These are phyloP conservation scores for Zhuqinia jingwanae DNA, from an alignment of 2,888 invertebrate species.

Conservation along the genomic window DNA sequence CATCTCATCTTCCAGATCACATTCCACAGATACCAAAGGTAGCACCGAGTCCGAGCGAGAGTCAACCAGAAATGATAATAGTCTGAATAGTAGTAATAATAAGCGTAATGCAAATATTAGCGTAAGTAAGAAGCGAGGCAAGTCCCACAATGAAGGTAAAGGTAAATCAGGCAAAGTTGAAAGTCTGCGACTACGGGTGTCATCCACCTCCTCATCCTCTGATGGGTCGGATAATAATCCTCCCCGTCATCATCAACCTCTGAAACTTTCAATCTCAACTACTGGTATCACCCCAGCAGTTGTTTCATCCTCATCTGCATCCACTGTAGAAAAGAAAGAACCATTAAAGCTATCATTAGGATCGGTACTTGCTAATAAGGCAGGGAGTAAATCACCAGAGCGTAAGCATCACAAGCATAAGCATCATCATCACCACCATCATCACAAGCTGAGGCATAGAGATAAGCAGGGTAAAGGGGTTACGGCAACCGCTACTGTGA, in stretches of 20 bases:
- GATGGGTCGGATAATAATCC: constrained; percentile 46
- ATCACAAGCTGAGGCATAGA: constrained; percentile 76
- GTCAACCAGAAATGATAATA: constrained; percentile 57
- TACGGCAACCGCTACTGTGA: constrained; percentile 55
- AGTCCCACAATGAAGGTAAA: constrained; percentile 58
- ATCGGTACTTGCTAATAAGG: constrained; percentile 65
- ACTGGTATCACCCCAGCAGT: constrained; percentile 66
- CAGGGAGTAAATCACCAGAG: constrained; percentile 71
- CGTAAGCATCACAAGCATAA: constrained; percentile 78
- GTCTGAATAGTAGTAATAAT: constrained; percentile 57
- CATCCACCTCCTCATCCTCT: constrained; percentile 59
- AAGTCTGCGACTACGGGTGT: constrained; percentile 57
- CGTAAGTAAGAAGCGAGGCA: constrained; percentile 55
- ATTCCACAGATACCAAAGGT: constrained; percentile 72
- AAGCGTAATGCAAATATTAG: constrained; percentile 37
- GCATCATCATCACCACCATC: constrained; percentile 69
- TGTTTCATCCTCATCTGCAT: constrained; percentile 57
- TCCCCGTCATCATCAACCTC: constrained; percentile 65
- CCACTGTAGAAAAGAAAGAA: constrained; percentile 66
- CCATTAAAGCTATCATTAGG: constrained; percentile 71
- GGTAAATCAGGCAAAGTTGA: constrained; percentile 47
- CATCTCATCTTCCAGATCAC: constrained; percentile 51
- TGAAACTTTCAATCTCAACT: constrained; percentile 75
- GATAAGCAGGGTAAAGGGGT: constrained; percentile 75
- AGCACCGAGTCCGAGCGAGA: constrained; percentile 62